Conservation (phyloP, 2,113 vertebrate genomes). For the Xiphophorus couchianus region DNA sequence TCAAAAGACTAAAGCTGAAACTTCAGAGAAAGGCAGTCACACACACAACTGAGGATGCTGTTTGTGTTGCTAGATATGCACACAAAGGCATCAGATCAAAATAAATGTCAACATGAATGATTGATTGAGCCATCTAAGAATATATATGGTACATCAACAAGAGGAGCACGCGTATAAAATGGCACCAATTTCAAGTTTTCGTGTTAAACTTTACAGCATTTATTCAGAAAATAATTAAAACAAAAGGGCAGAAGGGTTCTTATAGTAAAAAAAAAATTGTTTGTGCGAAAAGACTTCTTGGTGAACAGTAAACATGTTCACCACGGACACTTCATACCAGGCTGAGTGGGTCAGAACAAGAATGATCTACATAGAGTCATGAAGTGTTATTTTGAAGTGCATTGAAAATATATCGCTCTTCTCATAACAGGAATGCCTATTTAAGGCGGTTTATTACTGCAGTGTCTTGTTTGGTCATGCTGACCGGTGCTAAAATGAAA, state of each 20-base stretch:
- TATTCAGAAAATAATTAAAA: neutral
- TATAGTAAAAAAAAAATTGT: neutral
- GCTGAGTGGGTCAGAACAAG: neutral
- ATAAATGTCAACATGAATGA: constrained; percentile 70
- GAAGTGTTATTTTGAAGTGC: neutral
- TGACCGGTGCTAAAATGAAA: no score
- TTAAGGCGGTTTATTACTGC: no score
- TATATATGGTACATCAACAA: constrained; percentile 30
- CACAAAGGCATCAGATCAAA: constrained; percentile 55
- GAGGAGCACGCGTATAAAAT: neutral
- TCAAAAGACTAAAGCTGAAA: neutral
- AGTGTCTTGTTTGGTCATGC: no score
- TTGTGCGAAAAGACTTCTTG: neutral
- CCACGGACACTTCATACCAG: neutral
- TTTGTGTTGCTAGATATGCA: constrained; percentile 19
- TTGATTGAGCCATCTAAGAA: constrained; percentile 54
- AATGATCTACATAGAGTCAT: neutral
- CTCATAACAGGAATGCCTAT: no score
- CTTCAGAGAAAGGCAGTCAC: neutral
- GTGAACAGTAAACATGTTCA: neutral
- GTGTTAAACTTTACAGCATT: neutral
- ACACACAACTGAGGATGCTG: neutral
- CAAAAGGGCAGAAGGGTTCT: no score
- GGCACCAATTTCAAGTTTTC: neutral
- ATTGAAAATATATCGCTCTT: neutral